A percentile compares a stretch with the other conserved stretches of the same genome.
Conservation (phyloP, 2,888 invertebrate genomes). For the Dolomedes plantarius region DNA sequence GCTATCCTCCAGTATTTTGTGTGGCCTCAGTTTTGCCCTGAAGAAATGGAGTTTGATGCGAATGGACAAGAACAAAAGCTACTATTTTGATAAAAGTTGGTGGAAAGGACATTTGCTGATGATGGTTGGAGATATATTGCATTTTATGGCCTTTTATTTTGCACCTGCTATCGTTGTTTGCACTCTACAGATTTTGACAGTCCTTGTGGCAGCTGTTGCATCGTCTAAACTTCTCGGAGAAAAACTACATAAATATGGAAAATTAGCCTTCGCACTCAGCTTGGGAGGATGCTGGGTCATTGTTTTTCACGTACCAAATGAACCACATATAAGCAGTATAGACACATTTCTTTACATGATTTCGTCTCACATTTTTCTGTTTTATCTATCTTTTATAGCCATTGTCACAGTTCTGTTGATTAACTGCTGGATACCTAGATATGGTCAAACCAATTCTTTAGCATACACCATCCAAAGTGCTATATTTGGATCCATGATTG, state of each 20-base stretch:
- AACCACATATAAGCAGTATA: slow-evolving; percentile 27
- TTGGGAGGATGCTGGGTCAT: slow-evolving; percentile 48
- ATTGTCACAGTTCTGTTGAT: slow-evolving; percentile 17
- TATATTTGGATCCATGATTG: slow-evolving; percentile 46
- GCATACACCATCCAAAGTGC: slow-evolving; percentile 40
- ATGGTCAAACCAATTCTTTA: slow-evolving; percentile 32
- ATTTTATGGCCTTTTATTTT: slow-evolving; percentile 50
- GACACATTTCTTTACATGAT: slow-evolving; percentile 32
- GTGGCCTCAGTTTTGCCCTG: slow-evolving; percentile 42
- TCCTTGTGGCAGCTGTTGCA: slow-evolving; percentile 31
- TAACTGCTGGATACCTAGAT: slow-evolving; percentile 25
- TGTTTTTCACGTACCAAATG: slow-evolving; percentile 39
- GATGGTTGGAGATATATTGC: slow-evolving; percentile 49
- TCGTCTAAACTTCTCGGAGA: slow-evolving; percentile 40
- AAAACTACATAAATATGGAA: slow-evolving; percentile 31
- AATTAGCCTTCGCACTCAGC: slow-evolving; percentile 33
- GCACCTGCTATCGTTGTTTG: slow-evolving; percentile 50
- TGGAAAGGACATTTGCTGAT: slow-evolving; percentile 47
- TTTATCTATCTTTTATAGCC: slow-evolving; percentile 9
- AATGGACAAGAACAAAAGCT: not conserved
- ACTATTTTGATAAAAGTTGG: slow-evolving; percentile 38
- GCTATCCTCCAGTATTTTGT: slow-evolving; percentile 26
- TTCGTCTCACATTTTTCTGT: slow-evolving; percentile 18
- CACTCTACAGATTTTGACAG: slow-evolving; percentile 34
- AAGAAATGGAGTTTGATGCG: slow-evolving; percentile 31